Conservation (phyloP, 1,140 invertebrate species). For the Brachionus sp. region DNA sequence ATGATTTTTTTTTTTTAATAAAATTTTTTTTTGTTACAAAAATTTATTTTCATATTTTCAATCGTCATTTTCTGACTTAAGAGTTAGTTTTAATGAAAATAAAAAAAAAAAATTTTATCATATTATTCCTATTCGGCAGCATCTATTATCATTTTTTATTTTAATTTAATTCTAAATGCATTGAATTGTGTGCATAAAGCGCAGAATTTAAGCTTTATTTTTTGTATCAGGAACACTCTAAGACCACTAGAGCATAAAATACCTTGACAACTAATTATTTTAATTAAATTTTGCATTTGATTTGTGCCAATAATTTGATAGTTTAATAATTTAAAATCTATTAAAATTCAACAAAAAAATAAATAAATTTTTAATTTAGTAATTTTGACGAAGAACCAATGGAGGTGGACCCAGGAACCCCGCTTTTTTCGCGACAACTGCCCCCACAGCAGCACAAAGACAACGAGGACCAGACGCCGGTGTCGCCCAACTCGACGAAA, state of each 20-base stretch:
- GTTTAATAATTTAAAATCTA: neutral
- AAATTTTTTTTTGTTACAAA: neutral
- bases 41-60: neutral
- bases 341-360: neutral
- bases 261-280: neutral
- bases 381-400: conserved; percentile 43
- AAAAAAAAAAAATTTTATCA: neutral
- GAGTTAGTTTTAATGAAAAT: neutral
- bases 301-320: neutral
- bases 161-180: neutral
- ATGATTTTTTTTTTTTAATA: neutral
- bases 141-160: conserved; percentile 7
- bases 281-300: neutral
- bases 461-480: neutral
- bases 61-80: neutral
- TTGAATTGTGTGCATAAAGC: neutral
- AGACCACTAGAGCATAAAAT: neutral
- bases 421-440: neutral
- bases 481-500: neutral
- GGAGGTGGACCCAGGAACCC: conserved; percentile 27
- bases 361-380: neutral
- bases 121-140: neutral
- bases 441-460: neutral
- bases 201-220: neutral
- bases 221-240: neutral